phyloP scores from a whole-genome alignment of 2,113 vertebrate genomes.

The Heliornis fulica region DNA sequence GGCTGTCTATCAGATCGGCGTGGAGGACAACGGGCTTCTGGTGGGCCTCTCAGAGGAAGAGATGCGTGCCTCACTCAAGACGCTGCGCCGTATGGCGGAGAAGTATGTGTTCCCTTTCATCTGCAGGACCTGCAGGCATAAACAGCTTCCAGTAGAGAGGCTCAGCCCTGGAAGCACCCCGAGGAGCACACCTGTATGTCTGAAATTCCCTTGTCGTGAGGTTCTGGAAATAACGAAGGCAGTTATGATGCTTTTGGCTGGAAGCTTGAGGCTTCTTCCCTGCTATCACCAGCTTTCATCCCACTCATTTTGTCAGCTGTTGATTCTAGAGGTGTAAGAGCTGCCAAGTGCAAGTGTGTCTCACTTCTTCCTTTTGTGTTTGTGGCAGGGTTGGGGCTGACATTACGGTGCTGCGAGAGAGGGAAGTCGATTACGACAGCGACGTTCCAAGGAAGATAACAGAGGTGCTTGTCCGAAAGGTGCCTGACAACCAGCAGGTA shows the following conservation, averaged over 20 bases:
- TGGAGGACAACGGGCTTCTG: constrained; percentile 96
- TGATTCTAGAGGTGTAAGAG: background rate
- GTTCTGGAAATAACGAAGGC: background rate
- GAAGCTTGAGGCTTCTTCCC: background rate
- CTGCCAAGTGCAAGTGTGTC: background rate
- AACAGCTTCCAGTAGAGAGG: background rate
- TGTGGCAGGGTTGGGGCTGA: constrained; percentile 91
- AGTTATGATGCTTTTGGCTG: background rate
- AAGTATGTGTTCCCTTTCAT: constrained; percentile 78
- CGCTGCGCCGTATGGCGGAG: constrained; percentile 92
- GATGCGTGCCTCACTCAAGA: constrained; percentile 92
- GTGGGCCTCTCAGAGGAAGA: constrained; percentile 94
- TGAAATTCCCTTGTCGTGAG: background rate
- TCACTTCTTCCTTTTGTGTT: background rate
- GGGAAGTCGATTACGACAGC: constrained; percentile 90
- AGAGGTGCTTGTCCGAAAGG: constrained; percentile 95
- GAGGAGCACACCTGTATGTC: background rate
- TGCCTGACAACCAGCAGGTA: constrained; percentile 98
- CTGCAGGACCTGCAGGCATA: accelerated
- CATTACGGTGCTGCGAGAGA: constrained; percentile 90
- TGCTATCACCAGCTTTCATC: background rate
- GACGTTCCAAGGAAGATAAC: constrained; percentile 89
- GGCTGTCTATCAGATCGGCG: constrained; percentile 97
- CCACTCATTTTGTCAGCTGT: background rate
- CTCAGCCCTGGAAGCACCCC: background rate